Base-by-base conservation (phyloP, 2,888 invertebrate species). In the Plebejus argus region DNA sequence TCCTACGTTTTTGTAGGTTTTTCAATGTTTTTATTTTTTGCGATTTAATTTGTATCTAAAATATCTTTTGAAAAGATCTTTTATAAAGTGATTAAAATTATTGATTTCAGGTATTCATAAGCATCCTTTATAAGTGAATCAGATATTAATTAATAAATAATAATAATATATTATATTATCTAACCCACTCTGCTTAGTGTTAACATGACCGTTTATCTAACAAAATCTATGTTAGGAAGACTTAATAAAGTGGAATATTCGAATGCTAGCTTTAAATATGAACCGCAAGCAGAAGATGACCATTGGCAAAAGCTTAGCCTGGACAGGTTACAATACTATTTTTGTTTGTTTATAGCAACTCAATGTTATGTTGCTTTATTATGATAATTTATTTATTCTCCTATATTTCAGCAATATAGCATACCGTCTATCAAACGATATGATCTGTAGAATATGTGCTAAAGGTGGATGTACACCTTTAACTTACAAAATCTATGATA, bases 391-490 rank as follows among this genome's bases (percentile, higher is more conserved):
- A 66, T 66, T 15, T 3, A 33, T 18, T 80, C 35, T 66, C 75
- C 74, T 79, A 45, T 77, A 77, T 83, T 89, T 83, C 85, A 92
- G 92, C 78, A 87, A 87, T 76, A 85, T 85, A 77, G 84, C 82
- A 76, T 83, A 87, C 15, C 82, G 85, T 33, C 83, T 93, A 79
- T 85, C 89, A 7, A 90, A 88, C 79, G 90, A 90, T 61, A 87
- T 89, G 86, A 88, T 94, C 80, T 94, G 94, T 79, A 86, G 94
- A 82, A 89, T 92, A 2, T 94, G 94, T 86, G 92, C 89, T 23
- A 87, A 85, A 79, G 88, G 85, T 84, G 93, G 89, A 0, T 89
- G 86, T 79, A 92, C 89, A 76, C 90, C 91, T 35, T 82, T 94
- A 15, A 87, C 83, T 82, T 90, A 91, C 77, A 89, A 87, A 82